Base-by-base conservation (phyloP, 2,888 invertebrate species). In the Lepidocyrtoides sp. region DNA sequence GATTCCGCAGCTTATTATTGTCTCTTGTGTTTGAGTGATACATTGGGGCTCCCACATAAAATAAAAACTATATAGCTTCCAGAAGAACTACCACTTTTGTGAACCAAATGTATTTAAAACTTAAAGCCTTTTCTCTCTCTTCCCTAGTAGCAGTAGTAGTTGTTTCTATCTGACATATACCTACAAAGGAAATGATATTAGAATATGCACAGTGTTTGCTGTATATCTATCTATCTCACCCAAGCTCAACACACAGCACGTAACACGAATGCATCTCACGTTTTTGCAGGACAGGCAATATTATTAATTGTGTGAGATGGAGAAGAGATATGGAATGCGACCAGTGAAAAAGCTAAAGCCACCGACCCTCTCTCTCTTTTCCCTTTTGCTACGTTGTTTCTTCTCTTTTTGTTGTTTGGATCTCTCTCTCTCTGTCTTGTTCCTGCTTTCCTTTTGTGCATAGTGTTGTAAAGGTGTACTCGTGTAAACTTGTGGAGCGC, bases 241-340 rank as follows among this genome's bases (percentile, higher is more conserved):
- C n/a, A n/a, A n/a, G n/a, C n/a, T n/a, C 36, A 5, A n/a, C 14
- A n/a, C 54, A n/a, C 54, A n/a, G 75, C 75, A 75, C 75, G 75
- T 51, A 77, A 54, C 26, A 84, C 85, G 93, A 93, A 94, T 94
- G 94, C 93, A 94, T 93, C 93, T 94, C 94, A 94, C 93, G 94
- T 94, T 93, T 94, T 93, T 94, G 91, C 90, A 93, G 93, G 93
- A 94, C 93, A 94, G 94, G 92, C 91, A 93, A 93, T 94, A 93
- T 94, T 94, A 94, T 93, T 94, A 94, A 94, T 94, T 94, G 93
- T 77, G 77, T 92, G 92, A 93, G 93, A 93, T 92, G 91, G 93
- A 91, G 48, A 60, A 69, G 81, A 93, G 93, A 93, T 93, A 93
- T 92, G 93, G 93, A 92, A 92, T 93, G 93, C 89, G 92, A 91